Evolutionary conservation across 2,113 vertebrate species (phyloP).

Genomic region (Oncorhynchus mykiss): DNA sequence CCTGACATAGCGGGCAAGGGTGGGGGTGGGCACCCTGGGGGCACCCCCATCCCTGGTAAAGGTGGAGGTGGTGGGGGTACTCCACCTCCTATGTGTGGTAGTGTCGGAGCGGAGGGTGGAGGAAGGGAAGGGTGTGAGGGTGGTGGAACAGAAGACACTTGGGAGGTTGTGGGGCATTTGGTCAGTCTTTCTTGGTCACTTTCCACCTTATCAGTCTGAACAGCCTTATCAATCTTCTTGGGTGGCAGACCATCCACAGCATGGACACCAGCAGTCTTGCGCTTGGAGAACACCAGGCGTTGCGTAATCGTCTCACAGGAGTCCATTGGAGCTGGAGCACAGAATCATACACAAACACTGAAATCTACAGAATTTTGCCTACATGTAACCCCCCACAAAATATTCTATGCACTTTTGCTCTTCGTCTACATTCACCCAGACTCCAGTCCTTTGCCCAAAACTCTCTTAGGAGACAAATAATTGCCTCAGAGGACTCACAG

Average conservation of each 20-base stretch:
- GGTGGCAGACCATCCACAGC: constrained; percentile 50
- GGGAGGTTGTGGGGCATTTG: constrained; percentile 17
- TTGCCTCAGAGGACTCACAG: constrained; percentile 75
- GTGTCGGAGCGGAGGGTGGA: constrained; percentile 51
- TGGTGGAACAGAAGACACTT: constrained; percentile 8
- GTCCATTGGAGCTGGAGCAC: constrained; percentile 68
- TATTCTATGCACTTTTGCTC: no score
- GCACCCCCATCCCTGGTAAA: constrained; percentile 13
- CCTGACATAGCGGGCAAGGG: constrained; percentile 50
- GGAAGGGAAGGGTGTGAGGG: constrained; percentile 39
- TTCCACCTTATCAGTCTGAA: constrained; percentile 69
- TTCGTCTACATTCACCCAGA: no score
- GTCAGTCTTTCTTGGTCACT: constrained; percentile 23
- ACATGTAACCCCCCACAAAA: not conserved
- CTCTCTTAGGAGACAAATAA: no score
- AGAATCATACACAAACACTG: constrained; percentile 21
- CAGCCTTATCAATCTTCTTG: constrained; percentile 58
- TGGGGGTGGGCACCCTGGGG: constrained; percentile 43
- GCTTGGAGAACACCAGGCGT: constrained; percentile 82
- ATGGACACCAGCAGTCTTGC: constrained; percentile 55
- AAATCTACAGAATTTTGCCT: not conserved
- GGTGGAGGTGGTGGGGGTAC: constrained; percentile 30
- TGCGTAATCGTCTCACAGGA: constrained; percentile 84
- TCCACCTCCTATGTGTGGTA: not conserved
- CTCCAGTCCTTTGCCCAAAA: no score